Evolutionary conservation across 37 sponge, comb jelly and placozoan species (phyloP).

Genomic region (Chondrosia reniformis): DNA sequence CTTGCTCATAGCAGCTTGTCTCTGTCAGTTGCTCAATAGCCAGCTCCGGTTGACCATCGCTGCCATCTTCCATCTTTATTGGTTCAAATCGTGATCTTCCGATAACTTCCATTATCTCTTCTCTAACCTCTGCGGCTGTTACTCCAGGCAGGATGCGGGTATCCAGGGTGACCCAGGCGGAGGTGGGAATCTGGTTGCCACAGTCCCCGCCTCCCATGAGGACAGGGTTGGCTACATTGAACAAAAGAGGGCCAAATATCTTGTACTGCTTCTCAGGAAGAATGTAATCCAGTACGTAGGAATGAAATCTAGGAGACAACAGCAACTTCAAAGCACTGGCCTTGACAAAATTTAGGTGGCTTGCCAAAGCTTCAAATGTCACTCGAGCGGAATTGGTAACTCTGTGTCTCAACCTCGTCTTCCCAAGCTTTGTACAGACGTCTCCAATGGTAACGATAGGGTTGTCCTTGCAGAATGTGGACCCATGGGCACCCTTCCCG

Average conservation of each 20-base stretch:
- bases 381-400: slow-evolving; percentile 31
- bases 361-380: slow-evolving; percentile 45
- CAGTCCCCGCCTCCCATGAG: slow-evolving; percentile 56
- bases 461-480: slow-evolving; percentile 52
- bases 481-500: slow-evolving; percentile 73
- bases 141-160: slow-evolving; percentile 69
- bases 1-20: slow-evolving; percentile 33
- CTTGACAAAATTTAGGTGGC: slow-evolving; percentile 38
- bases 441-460: slow-evolving; percentile 60
- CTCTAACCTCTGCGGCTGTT: slow-evolving; percentile 45
- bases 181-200: slow-evolving; percentile 74
- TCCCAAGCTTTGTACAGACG: slow-evolving; percentile 40
- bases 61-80: slow-evolving; percentile 3
- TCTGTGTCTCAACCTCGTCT: slow-evolving; percentile 43
- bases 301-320: slow-evolving; percentile 42
- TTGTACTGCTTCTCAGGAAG: slow-evolving; percentile 41
- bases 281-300: slow-evolving; percentile 24
- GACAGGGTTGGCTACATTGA: slow-evolving; percentile 72
- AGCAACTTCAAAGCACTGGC: slow-evolving; percentile 33
- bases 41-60: slow-evolving; percentile 36
- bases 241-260: slow-evolving; percentile 48
- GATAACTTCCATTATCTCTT: slow-evolving; percentile 54
- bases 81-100: slow-evolving; percentile 40
- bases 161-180: slow-evolving; percentile 54
- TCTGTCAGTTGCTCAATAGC: slow-evolving; percentile 29